phyloP scores from a whole-genome alignment of 2,113 vertebrate species.

The Montifringilla adamsi region DNA sequence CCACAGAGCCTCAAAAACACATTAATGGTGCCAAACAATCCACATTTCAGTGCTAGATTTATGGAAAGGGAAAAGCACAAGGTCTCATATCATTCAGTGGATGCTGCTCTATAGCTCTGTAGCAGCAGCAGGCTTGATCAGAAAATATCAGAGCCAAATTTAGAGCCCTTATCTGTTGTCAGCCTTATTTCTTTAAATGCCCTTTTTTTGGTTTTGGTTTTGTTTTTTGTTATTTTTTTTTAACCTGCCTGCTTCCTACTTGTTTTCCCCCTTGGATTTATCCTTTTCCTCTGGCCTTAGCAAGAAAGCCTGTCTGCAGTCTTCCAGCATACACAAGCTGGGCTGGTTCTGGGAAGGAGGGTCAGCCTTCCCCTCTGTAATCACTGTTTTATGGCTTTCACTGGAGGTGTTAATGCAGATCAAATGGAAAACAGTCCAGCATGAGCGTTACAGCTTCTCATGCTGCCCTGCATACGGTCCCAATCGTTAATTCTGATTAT shows the following conservation, averaged over 20 bases:
- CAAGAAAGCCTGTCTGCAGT: neutral
- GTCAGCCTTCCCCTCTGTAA: conserved; percentile 72
- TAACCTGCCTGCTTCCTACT: neutral
- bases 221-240: neutral
- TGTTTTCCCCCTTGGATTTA: neutral
- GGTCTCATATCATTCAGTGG: neutral
- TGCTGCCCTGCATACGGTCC: conserved; percentile 24
- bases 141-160: neutral
- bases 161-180: neutral
- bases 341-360: conserved; percentile 69
- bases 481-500: conserved; percentile 79
- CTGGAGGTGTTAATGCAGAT: conserved; percentile 84
- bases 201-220: neutral
- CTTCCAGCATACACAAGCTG: neutral
- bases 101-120: neutral
- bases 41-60: conserved; percentile 18
- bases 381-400: conserved; percentile 77
- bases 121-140: neutral
- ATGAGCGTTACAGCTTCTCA: conserved; percentile 59
- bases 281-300: neutral
- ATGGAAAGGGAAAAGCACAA: conserved; percentile 21
- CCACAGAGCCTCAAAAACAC: conserved; percentile 56
- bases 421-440: conserved; percentile 80
- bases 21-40: conserved; percentile 45
- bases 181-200: neutral